These are phyloP conservation scores for Ceratitis capitata DNA, from an alignment of 1,140 invertebrate genomes.

Conservation along the genomic window DNA sequence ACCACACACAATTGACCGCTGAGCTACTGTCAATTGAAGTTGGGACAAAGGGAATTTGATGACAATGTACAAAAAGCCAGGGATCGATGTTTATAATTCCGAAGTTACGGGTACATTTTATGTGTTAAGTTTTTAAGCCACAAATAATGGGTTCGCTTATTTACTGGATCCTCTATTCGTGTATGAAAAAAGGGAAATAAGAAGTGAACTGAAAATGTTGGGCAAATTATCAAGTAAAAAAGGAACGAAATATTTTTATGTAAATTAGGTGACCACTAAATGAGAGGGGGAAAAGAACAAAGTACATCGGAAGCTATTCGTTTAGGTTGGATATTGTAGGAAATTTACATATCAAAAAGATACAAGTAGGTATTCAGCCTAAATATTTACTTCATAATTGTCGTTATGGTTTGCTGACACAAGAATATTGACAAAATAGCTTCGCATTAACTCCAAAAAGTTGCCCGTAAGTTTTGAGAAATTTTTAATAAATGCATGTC, in stretches of 20 bases:
- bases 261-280: not conserved
- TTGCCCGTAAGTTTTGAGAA: not conserved
- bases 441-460: not conserved
- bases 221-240: not conserved
- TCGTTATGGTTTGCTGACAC: not conserved
- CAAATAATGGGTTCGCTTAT: slow-evolving; percentile 12
- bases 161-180: not conserved
- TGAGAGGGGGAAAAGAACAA: not conserved
- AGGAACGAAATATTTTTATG: not conserved
- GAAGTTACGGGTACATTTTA: slow-evolving; percentile 3
- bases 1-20: too few relatives aligned
- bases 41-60: not conserved
- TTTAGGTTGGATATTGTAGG: not conserved
- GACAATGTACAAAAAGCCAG: not conserved
- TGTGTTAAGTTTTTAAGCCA: slow-evolving; percentile 7
- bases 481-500: not conserved
- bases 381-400: not conserved
- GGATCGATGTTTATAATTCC: too few relatives aligned
- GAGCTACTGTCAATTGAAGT: not conserved
- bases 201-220: not conserved
- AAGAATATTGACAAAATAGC: not conserved
- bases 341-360: not conserved
- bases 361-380: not conserved
- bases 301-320: not conserved
- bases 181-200: not conserved